Base-by-base conservation (phyloP, 1,140 invertebrate species). In the Scylla paramamosain region DNA sequence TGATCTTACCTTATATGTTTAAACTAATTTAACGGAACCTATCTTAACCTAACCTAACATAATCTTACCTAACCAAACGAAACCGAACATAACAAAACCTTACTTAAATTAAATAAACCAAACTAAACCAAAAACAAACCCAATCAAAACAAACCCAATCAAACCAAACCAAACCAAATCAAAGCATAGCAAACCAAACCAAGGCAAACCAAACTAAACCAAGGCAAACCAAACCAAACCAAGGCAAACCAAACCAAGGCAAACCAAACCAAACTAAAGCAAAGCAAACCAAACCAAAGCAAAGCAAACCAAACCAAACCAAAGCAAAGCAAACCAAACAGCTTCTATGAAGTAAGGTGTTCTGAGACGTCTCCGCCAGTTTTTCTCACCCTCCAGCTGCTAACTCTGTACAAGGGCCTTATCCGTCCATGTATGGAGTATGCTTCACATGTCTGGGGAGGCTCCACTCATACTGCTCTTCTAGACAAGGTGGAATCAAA, bases 301-400 rank as follows among this genome's bases (percentile, higher is more conserved):
- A 90, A 94, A 88, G 83, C 93, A 45, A 89, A 94, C 93, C 93
- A 45, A 39, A 94, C 93, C 93, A 90, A 89, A 94, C 93, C 32
- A 45, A 93, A 31, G 77, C 10, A 89, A 93, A 93, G 14, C 83
- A 28, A 93, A 89, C 93, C 82, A 29, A 93, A 93, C 67, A 93
- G 87, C 92, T n/a, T n/a, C n/a, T n/a, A n/a, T n/a, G n/a, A n/a
- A n/a, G n/a, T n/a, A n/a, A n/a, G n/a, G n/a, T n/a, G n/a, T n/a
- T n/a, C n/a, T n/a, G n/a, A n/a, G n/a, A n/a, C n/a, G n/a, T n/a
- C n/a, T n/a, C n/a, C n/a, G n/a, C n/a, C n/a, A n/a, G n/a, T n/a
- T n/a, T n/a, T n/a, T n/a, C n/a, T n/a, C n/a, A n/a, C n/a, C n/a
- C n/a, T n/a, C n/a, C n/a, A n/a, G n/a, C n/a, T n/a, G n/a, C n/a